Evolutionary conservation across 1,140 invertebrate species (phyloP), one percentile per base, ranked within the genome.

Genomic region (Hydropsyche tenuis): DNA sequence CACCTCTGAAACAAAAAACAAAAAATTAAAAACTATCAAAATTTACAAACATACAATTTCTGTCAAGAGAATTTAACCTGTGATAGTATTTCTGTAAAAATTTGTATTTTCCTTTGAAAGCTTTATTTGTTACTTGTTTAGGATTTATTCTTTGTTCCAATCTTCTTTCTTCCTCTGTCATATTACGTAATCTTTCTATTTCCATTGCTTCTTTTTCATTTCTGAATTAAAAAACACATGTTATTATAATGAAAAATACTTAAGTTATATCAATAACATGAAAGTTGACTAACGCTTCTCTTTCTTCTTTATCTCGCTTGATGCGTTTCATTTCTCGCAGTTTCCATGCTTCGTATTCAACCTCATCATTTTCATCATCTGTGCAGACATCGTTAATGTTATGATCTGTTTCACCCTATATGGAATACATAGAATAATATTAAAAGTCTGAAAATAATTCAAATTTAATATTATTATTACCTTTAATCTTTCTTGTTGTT

Each of bases 11-110:
- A 81, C 30, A 79, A 66, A 16, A 75, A 56, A 25, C 22, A 22
- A 27, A 48, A 48, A 3, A 69, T 63, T n/a, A 63, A 63, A 22
- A 5, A 18, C 7, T 3, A 16, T 37, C 18, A 14, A 30, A 51
- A 62, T 37, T 16, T 42, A 62, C 20, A 20, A 25, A 48, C 14
- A 23, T 43, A 37, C 4, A 42, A 42, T 66, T n/a, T 27, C 22
- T 2, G 9, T 37, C 3, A 37, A 37, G 51, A 23, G 1, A 60
- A 60, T 25, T 27, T 5, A 56, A 85, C 84, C 84, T 91, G 87
- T 99, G 98, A 82, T 98, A 99, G 83, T 99, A 99, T 82, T 99
- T 99, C 85, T 99, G 98, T 73, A 99, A 85, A 84, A 99, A 99
- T 82, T 99, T 99, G 86, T 99, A 99, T 87, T 99, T 99, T 69